Conservation (phyloP, 2,888 invertebrate species). For the Pantelozetes paolii region DNA sequence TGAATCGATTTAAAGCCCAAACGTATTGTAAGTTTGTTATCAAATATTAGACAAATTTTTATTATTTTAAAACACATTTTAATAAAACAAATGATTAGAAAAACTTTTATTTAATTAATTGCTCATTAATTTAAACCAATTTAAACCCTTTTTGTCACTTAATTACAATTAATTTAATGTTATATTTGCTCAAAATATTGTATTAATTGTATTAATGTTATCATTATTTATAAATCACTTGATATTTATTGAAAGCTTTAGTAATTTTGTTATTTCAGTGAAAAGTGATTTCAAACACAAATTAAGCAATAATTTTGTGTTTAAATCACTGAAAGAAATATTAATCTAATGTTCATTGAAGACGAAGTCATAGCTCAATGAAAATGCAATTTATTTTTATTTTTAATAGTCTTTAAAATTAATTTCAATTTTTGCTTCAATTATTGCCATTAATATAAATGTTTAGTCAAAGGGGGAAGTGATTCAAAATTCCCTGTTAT, state of each 20-base stretch:
- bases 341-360: too few species aligned
- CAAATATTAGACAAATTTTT: background rate
- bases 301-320: too few species aligned
- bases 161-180: background rate
- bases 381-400: background rate
- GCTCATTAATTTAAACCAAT: background rate
- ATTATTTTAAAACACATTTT: too few species aligned
- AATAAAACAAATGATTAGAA: too few species aligned
- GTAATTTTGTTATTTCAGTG: background rate
- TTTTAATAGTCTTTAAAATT: constrained; percentile 7
- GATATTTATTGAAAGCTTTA: background rate
- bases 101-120: background rate
- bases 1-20: background rate
- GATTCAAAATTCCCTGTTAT: too few species aligned
- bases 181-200: constrained; percentile 1
- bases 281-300: background rate
- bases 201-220: background rate
- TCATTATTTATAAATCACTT: background rate
- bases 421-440: too few species aligned
- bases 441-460: too few species aligned
- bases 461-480: too few species aligned
- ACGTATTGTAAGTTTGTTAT: background rate
- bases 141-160: background rate
- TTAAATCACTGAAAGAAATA: too few species aligned
- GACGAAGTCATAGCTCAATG: too few species aligned